A percentile compares a stretch with the other conserved stretches of the same genome.
These are phyloP conservation scores for Ophion slaviceki DNA, from an alignment of 2,888 invertebrate genomes.

Conservation along the genomic window DNA sequence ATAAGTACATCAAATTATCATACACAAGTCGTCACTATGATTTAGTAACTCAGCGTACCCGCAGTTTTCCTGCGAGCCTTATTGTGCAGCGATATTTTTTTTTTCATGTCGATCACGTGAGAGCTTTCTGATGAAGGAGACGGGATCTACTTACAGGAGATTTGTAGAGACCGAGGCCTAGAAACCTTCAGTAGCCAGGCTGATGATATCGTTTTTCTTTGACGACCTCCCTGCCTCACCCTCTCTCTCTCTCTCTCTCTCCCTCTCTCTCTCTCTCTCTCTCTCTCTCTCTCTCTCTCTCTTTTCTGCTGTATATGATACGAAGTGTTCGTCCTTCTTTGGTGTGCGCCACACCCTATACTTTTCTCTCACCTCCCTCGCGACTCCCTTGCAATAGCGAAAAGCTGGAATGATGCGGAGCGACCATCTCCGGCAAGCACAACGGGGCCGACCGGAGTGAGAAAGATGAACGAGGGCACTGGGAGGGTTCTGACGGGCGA, in stretches of 20 bases:
- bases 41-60: constrained; percentile 29
- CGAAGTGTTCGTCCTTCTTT: constrained; percentile 59
- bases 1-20: not conserved
- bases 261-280: constrained; percentile 21
- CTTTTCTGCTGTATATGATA: constrained; percentile 30
- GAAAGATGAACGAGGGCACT: constrained; percentile 47
- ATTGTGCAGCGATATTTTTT: constrained; percentile 31
- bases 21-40: not conserved
- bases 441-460: constrained; percentile 38
- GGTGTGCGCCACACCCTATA: constrained; percentile 64
- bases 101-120: constrained; percentile 43
- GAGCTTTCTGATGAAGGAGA: constrained; percentile 48
- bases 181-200: constrained; percentile 27
- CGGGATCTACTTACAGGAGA: constrained; percentile 56
- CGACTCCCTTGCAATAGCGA: constrained; percentile 60
- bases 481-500: constrained; percentile 56
- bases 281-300: constrained; percentile 12
- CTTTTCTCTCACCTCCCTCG: constrained; percentile 20
- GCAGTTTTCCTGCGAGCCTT: constrained; percentile 11
- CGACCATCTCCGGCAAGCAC: constrained; percentile 54
- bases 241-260: constrained; percentile 12
- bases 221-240: constrained; percentile 1
- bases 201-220: constrained; percentile 39
- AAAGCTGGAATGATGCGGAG: constrained; percentile 68
- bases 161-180: constrained; percentile 63